Evolutionary conservation across 2,797 vertebrate species (phyloP), one percentile per base, ranked within the genome.

Genomic region (Buphagus erythrorhynchus): DNA sequence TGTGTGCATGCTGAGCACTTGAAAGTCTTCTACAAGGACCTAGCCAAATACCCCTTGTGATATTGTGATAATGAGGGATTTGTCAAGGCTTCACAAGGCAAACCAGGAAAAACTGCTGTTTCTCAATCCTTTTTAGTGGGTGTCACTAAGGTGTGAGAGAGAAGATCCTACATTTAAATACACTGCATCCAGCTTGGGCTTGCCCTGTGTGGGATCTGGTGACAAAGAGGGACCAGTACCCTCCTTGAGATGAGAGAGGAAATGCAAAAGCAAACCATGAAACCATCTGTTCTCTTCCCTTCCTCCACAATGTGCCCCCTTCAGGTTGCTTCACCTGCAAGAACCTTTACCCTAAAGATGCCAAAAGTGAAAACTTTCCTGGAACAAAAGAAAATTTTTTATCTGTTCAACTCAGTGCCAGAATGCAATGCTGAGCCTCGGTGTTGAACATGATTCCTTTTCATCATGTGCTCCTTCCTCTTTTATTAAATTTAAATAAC

Each of bases 341-440:
- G 48, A 78, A 48, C 6, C 3, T 85, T 67, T 35, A 55, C 24
- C 5, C 2, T 13, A 31, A 52, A 19, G 24, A 42, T 3, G 5
- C 10, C 8, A 51, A 29, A 91, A 75, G 6, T 51, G 12, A 86
- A 85, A 82, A 68, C 12, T 33, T 78, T 2, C 21, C 18, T 4
- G 16, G 25, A 76, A 76, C 6, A 7, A 26, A 48, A 68, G 16
- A 43, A 85, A 61, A 79, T 21, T 29, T 10, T 59, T 0, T 42
- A 13, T 42, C 38, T 61, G 6, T 61, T 43, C 25, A 55, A 17
- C 13, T 29, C 1, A 0, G 15, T 21, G 9, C 2, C 18, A 74
- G 33, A 80, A 83, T n/a, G 17, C 45, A 62, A 16, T 19, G 25
- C 10, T 43, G 28, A 58, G 21, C 17, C 35, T 35, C 18, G 13